A percentile compares a stretch with the other conserved stretches of the same genome.
Evolutionary conservation across 2,888 invertebrate species (phyloP).

Genomic region (Leptinotarsa juncta): DNA sequence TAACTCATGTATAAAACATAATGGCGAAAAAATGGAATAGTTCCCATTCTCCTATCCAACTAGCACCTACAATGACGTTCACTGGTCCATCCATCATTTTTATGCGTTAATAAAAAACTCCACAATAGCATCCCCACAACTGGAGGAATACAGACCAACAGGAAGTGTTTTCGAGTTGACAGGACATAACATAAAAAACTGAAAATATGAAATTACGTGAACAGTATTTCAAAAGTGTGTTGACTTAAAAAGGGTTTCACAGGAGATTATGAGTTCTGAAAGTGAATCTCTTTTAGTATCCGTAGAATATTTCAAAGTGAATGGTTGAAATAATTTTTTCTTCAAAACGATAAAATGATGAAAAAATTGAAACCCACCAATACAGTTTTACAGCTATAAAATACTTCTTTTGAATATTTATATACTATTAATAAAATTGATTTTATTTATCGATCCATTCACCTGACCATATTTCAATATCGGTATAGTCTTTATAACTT

Average conservation of each 20-base stretch:
- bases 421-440: too few relatives aligned
- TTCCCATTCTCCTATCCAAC: conserved; percentile 12
- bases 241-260: background rate
- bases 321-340: too few relatives aligned
- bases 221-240: background rate
- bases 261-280: background rate
- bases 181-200: background rate
- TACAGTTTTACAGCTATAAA: too few relatives aligned
- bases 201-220: background rate
- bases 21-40: conserved; percentile 13
- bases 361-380: too few relatives aligned
- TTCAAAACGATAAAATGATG: too few relatives aligned
- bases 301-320: too few relatives aligned
- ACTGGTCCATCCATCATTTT: conserved; percentile 10
- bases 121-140: conserved; percentile 3
- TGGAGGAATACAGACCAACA: background rate
- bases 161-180: conserved; percentile 17
- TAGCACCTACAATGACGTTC: conserved; percentile 19
- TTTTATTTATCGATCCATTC: too few relatives aligned
- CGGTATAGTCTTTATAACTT: too few relatives aligned
- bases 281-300: background rate
- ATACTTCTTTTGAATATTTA: too few relatives aligned
- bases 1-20: conserved; percentile 18
- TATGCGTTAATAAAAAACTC: conserved; percentile 12
- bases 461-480: too few relatives aligned